These are phyloP conservation scores for Heterotilapia buettikoferi DNA, from an alignment of 2,113 vertebrate species.

Conservation along the genomic window DNA sequence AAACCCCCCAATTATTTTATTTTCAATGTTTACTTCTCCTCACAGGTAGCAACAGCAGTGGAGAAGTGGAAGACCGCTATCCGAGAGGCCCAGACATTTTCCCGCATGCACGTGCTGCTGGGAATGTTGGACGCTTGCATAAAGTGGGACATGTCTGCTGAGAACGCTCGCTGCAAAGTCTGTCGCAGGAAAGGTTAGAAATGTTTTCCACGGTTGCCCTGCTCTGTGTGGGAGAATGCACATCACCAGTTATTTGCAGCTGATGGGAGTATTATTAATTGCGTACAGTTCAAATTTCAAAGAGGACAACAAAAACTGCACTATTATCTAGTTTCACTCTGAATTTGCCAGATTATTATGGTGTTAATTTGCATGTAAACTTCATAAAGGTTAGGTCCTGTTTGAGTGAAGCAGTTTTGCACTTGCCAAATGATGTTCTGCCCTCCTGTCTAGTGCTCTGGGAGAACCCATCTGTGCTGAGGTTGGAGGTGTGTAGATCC, in stretches of 20 bases:
- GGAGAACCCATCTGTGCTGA: constrained; percentile 3
- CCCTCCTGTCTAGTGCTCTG: constrained; percentile 17
- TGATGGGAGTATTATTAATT: neutral
- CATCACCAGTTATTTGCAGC: neutral
- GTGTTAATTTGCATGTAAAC: neutral
- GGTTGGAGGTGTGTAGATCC: constrained; percentile 13
- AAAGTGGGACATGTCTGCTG: constrained; percentile 99
- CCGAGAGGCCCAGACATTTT: constrained; percentile 92
- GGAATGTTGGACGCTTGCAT: constrained; percentile 98
- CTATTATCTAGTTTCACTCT: neutral
- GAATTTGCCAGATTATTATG: neutral
- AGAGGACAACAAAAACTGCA: neutral
- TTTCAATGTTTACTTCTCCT: neutral
- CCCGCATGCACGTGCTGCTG: constrained; percentile 92
- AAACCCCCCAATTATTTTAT: accelerated
- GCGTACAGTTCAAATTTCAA: neutral
- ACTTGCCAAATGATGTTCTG: neutral
- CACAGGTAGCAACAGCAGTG: constrained; percentile 88
- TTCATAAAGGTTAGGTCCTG: neutral
- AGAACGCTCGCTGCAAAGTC: constrained; percentile 97
- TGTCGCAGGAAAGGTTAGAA: constrained; percentile 91
- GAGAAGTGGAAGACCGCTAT: constrained; percentile 94
- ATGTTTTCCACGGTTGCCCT: neutral
- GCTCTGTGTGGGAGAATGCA: neutral
- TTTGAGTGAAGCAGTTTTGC: neutral